Evolutionary conservation across 2,888 invertebrate species (phyloP).

Genomic region (Tigriopus californicus): DNA sequence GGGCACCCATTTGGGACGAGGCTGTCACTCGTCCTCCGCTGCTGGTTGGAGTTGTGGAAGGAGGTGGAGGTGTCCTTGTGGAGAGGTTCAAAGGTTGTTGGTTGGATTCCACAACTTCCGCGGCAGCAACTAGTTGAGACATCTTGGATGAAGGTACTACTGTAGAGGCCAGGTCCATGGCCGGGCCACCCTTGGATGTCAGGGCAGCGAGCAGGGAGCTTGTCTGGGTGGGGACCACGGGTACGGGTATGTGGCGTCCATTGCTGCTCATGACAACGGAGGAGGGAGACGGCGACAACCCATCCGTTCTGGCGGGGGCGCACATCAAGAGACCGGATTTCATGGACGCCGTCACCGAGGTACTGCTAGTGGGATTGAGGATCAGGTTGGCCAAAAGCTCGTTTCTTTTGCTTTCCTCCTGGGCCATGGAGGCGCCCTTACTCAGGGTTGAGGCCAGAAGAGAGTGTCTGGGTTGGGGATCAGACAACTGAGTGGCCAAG

Average conservation of each 20-base stretch:
- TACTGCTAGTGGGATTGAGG: constrained; percentile 17
- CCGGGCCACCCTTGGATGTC: neutral
- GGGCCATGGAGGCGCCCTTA: neutral
- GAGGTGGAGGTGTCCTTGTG: constrained; percentile 55
- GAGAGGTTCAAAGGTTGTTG: constrained; percentile 65
- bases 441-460: constrained; percentile 13
- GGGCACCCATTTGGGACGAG: neutral
- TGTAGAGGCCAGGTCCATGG: constrained; percentile 26
- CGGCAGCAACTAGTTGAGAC: constrained; percentile 27
- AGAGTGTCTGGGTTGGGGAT: neutral
- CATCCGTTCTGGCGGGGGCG: constrained; percentile 26
- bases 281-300: constrained; percentile 27
- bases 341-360: constrained; percentile 10
- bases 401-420: constrained; percentile 8
- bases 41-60: neutral
- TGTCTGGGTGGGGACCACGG: constrained; percentile 16
- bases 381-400: constrained; percentile 13
- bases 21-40: constrained; percentile 33
- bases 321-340: constrained; percentile 11
- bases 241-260: neutral
- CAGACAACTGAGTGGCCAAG: constrained; percentile 14
- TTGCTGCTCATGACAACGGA: neutral
- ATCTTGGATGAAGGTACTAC: constrained; percentile 35
- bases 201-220: constrained; percentile 14
- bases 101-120: constrained; percentile 16